Evolutionary conservation across 2,113 vertebrate species (phyloP).

Genomic region (Zingel zingel): DNA sequence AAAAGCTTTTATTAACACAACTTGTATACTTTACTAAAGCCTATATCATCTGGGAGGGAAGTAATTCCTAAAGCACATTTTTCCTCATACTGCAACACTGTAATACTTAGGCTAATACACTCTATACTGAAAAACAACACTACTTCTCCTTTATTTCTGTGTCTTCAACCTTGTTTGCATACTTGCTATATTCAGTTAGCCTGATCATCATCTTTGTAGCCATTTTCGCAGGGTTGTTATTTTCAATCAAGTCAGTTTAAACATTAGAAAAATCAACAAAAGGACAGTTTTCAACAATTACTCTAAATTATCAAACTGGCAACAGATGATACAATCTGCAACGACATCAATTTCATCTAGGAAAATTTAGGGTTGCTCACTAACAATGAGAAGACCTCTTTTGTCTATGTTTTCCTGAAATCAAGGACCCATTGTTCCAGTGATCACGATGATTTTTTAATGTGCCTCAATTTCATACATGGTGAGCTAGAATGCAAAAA

Average conservation of each 20-base stretch:
- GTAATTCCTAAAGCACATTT: conserved; percentile 27
- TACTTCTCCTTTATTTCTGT: background rate
- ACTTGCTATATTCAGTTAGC: background rate
- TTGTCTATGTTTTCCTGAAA: conserved; percentile 1
- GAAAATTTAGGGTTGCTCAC: background rate
- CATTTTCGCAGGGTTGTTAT: background rate
- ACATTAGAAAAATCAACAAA: background rate
- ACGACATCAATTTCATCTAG: background rate
- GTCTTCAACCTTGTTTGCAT: background rate
- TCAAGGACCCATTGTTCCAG: background rate
- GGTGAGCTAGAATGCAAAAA: background rate
- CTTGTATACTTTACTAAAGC: conserved; percentile 19
- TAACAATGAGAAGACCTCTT: background rate
- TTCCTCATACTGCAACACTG: too few relatives aligned
- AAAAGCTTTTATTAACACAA: conserved; percentile 52
- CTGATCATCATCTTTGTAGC: too few relatives aligned
- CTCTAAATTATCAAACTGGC: conserved; percentile 3
- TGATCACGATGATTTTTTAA: background rate
- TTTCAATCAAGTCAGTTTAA: background rate
- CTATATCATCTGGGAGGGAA: background rate
- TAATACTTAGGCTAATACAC: background rate
- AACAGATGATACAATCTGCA: conserved; percentile 9
- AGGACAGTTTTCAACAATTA: background rate
- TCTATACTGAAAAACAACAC: background rate
- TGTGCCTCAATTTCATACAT: background rate